Evolutionary conservation across 1,140 invertebrate species (phyloP).

Genomic region (Limonius californicus): DNA sequence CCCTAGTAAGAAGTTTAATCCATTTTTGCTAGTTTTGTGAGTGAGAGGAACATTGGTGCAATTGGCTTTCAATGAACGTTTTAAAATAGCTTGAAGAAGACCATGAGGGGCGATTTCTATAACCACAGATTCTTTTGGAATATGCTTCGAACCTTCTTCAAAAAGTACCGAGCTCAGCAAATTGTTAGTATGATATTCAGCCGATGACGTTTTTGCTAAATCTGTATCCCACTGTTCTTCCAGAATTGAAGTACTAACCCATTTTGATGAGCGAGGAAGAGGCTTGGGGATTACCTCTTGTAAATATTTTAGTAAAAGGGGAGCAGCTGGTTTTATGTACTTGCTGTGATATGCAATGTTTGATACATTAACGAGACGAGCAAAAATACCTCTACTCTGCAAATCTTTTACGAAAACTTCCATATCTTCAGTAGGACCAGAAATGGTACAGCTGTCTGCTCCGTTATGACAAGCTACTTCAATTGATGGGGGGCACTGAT

Average conservation of each 20-base stretch:
- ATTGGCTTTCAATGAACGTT: constrained; percentile 54
- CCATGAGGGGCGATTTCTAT: constrained; percentile 83
- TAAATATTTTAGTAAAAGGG: constrained; percentile 68
- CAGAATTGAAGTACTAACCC: constrained; percentile 84
- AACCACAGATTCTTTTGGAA: constrained; percentile 75
- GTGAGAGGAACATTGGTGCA: constrained; percentile 76
- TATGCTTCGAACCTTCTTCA: constrained; percentile 71
- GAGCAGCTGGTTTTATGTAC: constrained; percentile 74
- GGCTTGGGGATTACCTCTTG: constrained; percentile 66
- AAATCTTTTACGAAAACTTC: constrained; percentile 65
- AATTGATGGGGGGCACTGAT: constrained; percentile 61
- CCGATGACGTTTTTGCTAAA: constrained; percentile 67
- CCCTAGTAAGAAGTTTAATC: constrained; percentile 63
- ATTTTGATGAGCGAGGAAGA: constrained; percentile 67
- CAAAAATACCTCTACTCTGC: constrained; percentile 73
- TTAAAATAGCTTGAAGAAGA: constrained; percentile 68
- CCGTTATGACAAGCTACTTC: constrained; percentile 86
- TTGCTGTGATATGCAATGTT: constrained; percentile 83
- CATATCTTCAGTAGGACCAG: constrained; percentile 72
- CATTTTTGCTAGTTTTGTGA: constrained; percentile 68
- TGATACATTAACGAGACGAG: constrained; percentile 73
- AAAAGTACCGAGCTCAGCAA: constrained; percentile 80
- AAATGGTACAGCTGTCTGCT: constrained; percentile 78
- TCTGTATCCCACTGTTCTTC: constrained; percentile 72
- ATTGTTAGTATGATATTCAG: constrained; percentile 94